Percentiles rank a stretch among this genome's conserved stretches.
Conservation (phyloP, 1,140 invertebrate genomes). For the Plutomurus gul region DNA sequence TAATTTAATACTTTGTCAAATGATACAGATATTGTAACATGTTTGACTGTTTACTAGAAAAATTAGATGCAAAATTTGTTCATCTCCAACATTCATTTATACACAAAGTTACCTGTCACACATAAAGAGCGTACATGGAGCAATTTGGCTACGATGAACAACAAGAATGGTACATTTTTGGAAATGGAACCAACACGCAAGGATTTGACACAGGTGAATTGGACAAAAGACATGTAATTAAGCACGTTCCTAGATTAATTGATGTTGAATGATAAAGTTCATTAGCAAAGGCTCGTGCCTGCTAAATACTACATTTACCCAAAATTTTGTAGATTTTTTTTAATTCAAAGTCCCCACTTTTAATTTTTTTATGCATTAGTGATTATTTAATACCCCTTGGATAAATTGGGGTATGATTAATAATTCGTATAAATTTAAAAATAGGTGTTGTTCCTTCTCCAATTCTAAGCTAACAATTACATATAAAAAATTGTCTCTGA, state of each 20-base stretch:
- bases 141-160: conserved; percentile 32
- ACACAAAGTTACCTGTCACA: background rate
- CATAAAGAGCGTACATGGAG: background rate
- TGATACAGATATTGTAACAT: background rate
- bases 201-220: conserved; percentile 32
- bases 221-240: background rate
- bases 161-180: conserved; percentile 31
- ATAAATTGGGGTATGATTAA: no score
- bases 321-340: no score
- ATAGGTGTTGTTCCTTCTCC: no score
- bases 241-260: background rate
- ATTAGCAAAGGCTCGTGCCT: no score
- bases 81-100: background rate
- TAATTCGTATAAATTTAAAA: no score
- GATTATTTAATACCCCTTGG: no score
- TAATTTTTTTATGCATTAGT: no score
- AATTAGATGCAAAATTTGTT: background rate
- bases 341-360: no score
- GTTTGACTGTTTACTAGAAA: background rate
- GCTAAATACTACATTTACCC: no score
- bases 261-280: background rate
- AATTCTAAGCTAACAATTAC: no score
- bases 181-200: conserved; percentile 31
- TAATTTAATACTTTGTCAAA: no score
- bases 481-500: no score